Evolutionary conservation across 2,797 vertebrate species (phyloP).

Genomic region (Linurgus olivaceus): DNA sequence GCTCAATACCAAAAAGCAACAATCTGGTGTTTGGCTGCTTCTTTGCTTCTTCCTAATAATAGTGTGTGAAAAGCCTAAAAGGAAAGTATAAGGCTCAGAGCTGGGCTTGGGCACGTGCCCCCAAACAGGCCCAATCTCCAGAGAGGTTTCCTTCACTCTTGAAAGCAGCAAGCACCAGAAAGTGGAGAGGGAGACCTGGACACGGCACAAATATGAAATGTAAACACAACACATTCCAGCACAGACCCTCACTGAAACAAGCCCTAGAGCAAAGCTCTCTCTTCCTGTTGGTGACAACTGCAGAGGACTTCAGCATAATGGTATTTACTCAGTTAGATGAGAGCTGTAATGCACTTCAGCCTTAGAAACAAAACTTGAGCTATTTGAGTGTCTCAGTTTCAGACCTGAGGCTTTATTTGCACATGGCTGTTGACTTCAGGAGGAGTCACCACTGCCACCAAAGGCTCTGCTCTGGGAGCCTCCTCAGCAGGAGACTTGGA

Average conservation of each 20-base stretch:
- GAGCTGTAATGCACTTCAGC: conserved; percentile 25
- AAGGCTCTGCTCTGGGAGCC: neutral
- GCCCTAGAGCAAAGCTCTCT: neutral
- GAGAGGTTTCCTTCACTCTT: neutral
- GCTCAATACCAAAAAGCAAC: neutral
- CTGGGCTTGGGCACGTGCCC: fast-evolving
- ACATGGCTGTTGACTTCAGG: neutral
- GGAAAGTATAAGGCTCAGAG: neutral
- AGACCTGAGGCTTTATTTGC: neutral
- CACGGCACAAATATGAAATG: neutral
- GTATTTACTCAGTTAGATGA: conserved; percentile 44
- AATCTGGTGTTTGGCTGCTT: neutral
- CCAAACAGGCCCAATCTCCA: neutral
- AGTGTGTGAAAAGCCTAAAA: neutral
- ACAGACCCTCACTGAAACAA: neutral
- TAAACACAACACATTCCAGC: neutral
- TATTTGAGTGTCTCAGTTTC: neutral
- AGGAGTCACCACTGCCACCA: neutral
- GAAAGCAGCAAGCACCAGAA: neutral
- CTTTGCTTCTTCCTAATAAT: neutral
- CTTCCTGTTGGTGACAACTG: conserved; percentile 9
- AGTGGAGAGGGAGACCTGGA: neutral
- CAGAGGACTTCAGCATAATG: conserved; percentile 11
- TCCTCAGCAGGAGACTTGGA: neutral
- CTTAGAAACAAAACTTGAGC: conserved; percentile 18